These are phyloP conservation scores for Philopotamus ludificatus DNA, from an alignment of 1,140 invertebrate species.

Conservation along the genomic window DNA sequence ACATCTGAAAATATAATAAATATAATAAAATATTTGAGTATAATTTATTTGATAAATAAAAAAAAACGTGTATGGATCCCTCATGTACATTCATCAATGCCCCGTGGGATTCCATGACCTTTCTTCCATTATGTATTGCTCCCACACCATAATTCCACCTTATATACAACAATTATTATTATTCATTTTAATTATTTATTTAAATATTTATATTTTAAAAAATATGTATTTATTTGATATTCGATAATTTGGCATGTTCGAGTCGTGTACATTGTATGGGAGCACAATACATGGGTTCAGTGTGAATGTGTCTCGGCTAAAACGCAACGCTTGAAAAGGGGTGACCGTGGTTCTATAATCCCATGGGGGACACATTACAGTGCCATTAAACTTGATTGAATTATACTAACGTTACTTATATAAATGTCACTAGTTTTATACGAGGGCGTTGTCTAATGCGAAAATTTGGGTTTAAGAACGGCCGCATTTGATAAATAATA, in stretches of 20 bases:
- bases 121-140: slow-evolving; percentile 6
- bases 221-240: background rate
- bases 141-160: background rate
- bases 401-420: slow-evolving; percentile 36
- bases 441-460: background rate
- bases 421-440: slow-evolving; percentile 28
- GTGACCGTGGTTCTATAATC: slow-evolving; percentile 32
- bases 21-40: background rate
- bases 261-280: background rate
- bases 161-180: slow-evolving; percentile 1
- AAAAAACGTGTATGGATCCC: background rate
- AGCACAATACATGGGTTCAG: background rate
- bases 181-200: background rate
- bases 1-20: background rate
- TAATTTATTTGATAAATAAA: background rate
- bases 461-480: background rate
- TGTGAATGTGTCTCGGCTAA: background rate
- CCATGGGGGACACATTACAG: slow-evolving; percentile 34
- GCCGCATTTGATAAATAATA: background rate
- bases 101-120: slow-evolving; percentile 11
- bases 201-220: background rate
- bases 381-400: slow-evolving; percentile 37
- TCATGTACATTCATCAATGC: slow-evolving; percentile 5
- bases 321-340: slow-evolving; percentile 16
- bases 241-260: slow-evolving; percentile 15